These are phyloP conservation scores for Athene noctua DNA, from an alignment of 2,113 vertebrate genomes.

Conservation along the genomic window DNA sequence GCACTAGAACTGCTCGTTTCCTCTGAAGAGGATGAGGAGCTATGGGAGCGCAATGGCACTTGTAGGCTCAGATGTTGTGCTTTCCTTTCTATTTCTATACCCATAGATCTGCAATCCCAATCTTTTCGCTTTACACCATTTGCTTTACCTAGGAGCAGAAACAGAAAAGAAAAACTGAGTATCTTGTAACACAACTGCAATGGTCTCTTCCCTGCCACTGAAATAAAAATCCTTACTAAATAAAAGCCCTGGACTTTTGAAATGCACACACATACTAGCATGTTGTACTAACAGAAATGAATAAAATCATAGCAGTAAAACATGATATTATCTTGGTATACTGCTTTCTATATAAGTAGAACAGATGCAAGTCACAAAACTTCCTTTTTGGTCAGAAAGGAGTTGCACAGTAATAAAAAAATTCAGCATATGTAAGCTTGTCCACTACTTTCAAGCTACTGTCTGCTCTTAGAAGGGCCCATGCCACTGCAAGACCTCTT, in stretches of 20 bases:
- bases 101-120: constrained; percentile 80
- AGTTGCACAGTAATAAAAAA: neutral
- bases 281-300: neutral
- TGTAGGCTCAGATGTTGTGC: constrained; percentile 89
- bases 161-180: neutral
- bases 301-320: neutral
- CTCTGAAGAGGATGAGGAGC: constrained; percentile 92
- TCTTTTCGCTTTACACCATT: constrained; percentile 81
- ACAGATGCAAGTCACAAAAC: neutral
- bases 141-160: constrained; percentile 73
- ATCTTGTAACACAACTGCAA: neutral
- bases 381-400: neutral
- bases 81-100: constrained; percentile 83
- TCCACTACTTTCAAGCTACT: neutral
- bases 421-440: neutral
- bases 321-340: neutral
- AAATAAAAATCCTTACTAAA: neutral
- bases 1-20: constrained; percentile 94
- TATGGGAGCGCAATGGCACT: constrained; percentile 89
- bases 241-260: neutral
- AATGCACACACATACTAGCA: neutral
- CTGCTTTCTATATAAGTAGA: neutral
- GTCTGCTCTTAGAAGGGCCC: neutral
- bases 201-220: neutral
- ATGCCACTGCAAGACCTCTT: neutral